phyloP scores from a whole-genome alignment of 2,888 invertebrate genomes.

The Dione vanillae region DNA sequence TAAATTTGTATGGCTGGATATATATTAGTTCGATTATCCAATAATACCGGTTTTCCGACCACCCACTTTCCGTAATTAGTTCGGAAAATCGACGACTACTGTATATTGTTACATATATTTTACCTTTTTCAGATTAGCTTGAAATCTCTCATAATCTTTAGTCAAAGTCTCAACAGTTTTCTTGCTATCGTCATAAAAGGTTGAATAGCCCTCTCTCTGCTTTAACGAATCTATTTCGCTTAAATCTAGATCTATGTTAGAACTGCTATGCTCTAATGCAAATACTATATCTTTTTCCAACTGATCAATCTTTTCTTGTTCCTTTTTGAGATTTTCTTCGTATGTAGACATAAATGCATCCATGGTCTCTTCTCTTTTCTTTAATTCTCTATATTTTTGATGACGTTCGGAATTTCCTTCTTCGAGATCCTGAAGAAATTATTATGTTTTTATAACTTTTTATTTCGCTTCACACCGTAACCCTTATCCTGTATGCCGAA shows the following conservation, averaged over 20 bases:
- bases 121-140: conserved; percentile 85
- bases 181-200: conserved; percentile 78
- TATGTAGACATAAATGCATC: conserved; percentile 88
- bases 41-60: no score
- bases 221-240: conserved; percentile 80
- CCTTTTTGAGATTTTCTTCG: conserved; percentile 85
- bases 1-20: no score
- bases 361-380: conserved; percentile 92
- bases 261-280: conserved; percentile 87
- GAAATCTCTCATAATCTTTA: conserved; percentile 84
- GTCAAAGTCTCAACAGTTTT: conserved; percentile 74
- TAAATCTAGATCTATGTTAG: conserved; percentile 85
- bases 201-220: conserved; percentile 73
- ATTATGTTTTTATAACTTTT: no score
- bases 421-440: conserved; percentile 80
- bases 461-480: no score
- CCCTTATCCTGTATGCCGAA: no score
- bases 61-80: no score
- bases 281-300: conserved; percentile 87
- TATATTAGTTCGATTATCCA: no score
- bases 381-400: conserved; percentile 91
- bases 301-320: conserved; percentile 85
- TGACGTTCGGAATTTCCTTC: conserved; percentile 89
- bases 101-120: neutral
- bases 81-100: no score